Evolutionary conservation across 92 coral and sea anemone species (phyloP).

Genomic region (Phenganax marumi): DNA sequence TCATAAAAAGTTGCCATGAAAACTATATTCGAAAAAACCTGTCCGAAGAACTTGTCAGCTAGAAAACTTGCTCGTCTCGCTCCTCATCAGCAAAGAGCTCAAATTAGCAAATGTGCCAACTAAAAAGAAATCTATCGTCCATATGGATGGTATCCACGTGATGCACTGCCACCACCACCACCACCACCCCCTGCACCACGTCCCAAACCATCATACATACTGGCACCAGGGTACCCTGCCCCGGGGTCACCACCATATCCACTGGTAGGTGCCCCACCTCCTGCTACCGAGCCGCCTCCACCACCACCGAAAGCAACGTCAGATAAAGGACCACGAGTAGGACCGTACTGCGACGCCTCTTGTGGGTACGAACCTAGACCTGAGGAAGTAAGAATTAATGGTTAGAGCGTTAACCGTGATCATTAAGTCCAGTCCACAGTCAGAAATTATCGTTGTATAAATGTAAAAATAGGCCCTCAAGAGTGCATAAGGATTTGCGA

Average conservation of each 20-base stretch:
- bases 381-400: conserved; percentile 10
- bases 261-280: conserved; percentile 49
- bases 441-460: no score
- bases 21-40: no score
- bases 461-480: no score
- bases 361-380: conserved; percentile 80
- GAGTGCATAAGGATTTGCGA: no score
- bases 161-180: conserved; percentile 56
- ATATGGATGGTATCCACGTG: conserved; percentile 82
- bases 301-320: conserved; percentile 61
- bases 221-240: conserved; percentile 19
- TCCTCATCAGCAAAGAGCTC: neutral
- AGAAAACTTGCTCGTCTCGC: neutral
- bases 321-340: conserved; percentile 63
- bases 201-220: conserved; percentile 68
- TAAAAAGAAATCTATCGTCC: conserved; percentile 57
- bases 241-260: conserved; percentile 52
- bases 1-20: no score
- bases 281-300: conserved; percentile 51
- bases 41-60: no score
- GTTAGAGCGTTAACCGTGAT: neutral
- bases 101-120: neutral
- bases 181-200: conserved; percentile 60
- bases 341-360: conserved; percentile 80
- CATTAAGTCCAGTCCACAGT: no score